Evolutionary conservation across 2,113 vertebrate species (phyloP).

Genomic region (Apodemus speciosus): DNA sequence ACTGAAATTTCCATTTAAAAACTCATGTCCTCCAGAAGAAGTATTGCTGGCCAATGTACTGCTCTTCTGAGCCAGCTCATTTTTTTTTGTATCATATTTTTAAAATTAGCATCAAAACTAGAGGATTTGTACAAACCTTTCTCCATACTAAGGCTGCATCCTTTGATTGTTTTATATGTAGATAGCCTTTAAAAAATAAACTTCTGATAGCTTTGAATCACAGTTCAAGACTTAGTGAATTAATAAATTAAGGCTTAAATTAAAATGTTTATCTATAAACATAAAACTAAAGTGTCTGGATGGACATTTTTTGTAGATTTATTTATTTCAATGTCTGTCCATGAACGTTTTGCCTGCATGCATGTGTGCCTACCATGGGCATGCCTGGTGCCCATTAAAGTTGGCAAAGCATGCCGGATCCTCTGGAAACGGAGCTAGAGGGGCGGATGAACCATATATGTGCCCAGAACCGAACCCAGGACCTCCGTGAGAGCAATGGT

Average conservation of each 20-base stretch:
- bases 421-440: background rate
- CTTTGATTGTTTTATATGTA: background rate
- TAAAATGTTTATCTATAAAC: background rate
- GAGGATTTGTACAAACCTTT: background rate
- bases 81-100: background rate
- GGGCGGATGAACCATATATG: background rate
- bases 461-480: background rate
- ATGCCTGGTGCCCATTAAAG: background rate
- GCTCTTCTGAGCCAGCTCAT: background rate
- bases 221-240: background rate
- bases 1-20: background rate
- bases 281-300: background rate
- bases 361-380: background rate
- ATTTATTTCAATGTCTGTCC: background rate
- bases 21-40: background rate
- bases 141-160: background rate
- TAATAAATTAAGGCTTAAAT: background rate
- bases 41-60: no score
- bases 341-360: background rate
- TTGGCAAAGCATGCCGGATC: background rate
- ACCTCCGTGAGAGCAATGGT: background rate
- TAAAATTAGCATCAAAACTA: background rate
- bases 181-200: background rate
- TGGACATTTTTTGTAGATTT: background rate
- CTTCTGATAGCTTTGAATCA: background rate